These are phyloP conservation scores for Pongo pygmaeus DNA, from an alignment of 2,113 vertebrate genomes.

Conservation along the genomic window DNA sequence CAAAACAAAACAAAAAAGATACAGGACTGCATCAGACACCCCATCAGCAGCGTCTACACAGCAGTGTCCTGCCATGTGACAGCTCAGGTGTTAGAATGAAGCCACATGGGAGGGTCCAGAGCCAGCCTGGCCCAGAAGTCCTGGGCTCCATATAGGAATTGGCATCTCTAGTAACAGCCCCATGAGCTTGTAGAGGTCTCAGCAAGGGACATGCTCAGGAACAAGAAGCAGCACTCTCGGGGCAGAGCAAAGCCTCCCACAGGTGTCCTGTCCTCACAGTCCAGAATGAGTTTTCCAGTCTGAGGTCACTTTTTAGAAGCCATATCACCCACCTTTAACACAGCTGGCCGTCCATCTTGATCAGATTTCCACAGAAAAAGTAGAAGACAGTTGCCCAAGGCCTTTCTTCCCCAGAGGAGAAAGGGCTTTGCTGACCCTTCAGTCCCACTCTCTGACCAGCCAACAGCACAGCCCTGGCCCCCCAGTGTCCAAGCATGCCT, in stretches of 20 bases:
- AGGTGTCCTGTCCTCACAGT: not conserved
- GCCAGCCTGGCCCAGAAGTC: not conserved
- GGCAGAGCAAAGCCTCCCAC: not conserved
- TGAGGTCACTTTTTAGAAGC: not conserved
- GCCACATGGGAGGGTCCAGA: not conserved
- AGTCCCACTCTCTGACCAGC: not conserved
- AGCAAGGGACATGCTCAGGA: not conserved
- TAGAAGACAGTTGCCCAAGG: not conserved
- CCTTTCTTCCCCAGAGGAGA: not conserved
- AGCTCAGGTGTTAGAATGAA: not conserved
- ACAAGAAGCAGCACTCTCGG: not conserved
- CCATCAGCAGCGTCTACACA: accelerated
- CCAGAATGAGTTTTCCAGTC: not conserved
- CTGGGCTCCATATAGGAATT: not conserved
- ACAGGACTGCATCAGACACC: not conserved
- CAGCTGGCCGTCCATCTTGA: not conserved
- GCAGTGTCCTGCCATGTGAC: not conserved
- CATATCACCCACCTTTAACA: not conserved
- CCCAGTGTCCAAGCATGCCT: not conserved
- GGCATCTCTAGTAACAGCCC: not conserved
- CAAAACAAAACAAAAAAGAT: not conserved
- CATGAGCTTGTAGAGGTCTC: not conserved
- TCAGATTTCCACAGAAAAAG: not conserved
- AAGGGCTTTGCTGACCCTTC: not conserved
- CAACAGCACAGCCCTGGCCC: not conserved